Base-by-base conservation (phyloP, 2,797 vertebrate species). In the Coregonus suidteri region DNA sequence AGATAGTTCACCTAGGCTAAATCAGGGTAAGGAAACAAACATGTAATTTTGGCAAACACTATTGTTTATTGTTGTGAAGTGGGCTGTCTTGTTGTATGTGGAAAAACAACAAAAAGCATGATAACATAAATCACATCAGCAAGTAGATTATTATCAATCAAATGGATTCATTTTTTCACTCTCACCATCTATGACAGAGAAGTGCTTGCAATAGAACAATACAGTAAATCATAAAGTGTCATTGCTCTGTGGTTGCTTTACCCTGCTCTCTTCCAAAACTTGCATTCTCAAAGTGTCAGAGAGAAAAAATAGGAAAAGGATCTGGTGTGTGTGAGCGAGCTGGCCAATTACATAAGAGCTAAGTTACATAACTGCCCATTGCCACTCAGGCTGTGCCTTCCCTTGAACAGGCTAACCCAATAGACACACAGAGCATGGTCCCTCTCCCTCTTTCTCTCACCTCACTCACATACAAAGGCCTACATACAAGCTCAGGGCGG, bases 361-460 rank as follows among this genome's bases (percentile, higher is more conserved):
- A 18, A 25, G 47, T 71, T 56, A 78, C 76, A 47, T 75, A 81
- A 78, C 69, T 70, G 54, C 76, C 67, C 56, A 62, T 67, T 25
- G 79, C 75, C 67, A 71, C 81, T 78, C 77, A 73, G 66, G 4
- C 71, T 74, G 78, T 80, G 73, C 75, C 70, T 52, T 62, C n/a
- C n/a, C 56, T n/a, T 56, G 53, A 14, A 71, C 41, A 15, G 41
- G n/a, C 20, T 25, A 81, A 37, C 41, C 64, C 74, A 74, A 69
- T 66, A 71, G 7, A 71, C 15, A 83, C 41, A 47, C 9, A 59
- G 34, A 54, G 56, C 16, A 74, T 30, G 69, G 25, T 16, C 37
- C 14, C 52, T 25, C 54, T 20, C 14, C 20, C 56, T 9, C 41
- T 47, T 47, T 47, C 41, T 70, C 31, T 65, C 41, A 47, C 41